Conservation (phyloP, 23 tunicate genomes). For the Halocynthia roretzi region DNA sequence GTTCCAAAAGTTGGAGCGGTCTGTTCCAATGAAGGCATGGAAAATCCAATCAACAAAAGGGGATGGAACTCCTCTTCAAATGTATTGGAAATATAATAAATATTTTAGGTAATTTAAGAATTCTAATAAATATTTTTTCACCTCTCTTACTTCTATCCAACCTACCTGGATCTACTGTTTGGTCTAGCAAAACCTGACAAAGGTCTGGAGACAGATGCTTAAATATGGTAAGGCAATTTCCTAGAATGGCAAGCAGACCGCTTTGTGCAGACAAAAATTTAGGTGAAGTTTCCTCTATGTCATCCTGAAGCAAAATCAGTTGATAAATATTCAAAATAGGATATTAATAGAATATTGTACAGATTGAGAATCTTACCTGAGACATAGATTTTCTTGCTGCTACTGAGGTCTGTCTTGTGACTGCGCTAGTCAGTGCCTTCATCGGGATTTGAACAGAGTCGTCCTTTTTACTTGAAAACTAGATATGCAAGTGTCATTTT, state of each 20-base stretch:
- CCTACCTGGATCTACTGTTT: slow-evolving; percentile 50
- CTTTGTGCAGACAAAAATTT: slow-evolving; percentile 31
- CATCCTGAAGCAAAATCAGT: slow-evolving; percentile 29
- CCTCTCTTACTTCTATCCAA: not conserved
- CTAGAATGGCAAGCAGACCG: slow-evolving; percentile 51
- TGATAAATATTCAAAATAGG: not conserved
- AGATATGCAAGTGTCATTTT: not conserved
- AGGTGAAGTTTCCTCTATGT: slow-evolving; percentile 30
- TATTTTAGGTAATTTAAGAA: not conserved
- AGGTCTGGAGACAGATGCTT: slow-evolving; percentile 63
- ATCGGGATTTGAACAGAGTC: slow-evolving; percentile 1
- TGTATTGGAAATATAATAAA: not conserved
- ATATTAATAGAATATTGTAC: slow-evolving; percentile 1
- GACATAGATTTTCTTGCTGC: slow-evolving; percentile 8
- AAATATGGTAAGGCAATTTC: slow-evolving; percentile 53
- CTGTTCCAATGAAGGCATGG: slow-evolving; percentile 60
- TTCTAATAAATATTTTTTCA: not conserved
- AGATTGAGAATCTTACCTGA: slow-evolving; percentile 1
- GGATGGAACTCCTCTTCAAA: slow-evolving; percentile 60
- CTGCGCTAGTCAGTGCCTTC: not conserved
- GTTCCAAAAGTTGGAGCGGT: slow-evolving; percentile 74
- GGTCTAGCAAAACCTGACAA: slow-evolving; percentile 60
- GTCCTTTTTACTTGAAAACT: not conserved
- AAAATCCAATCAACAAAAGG: slow-evolving; percentile 52
- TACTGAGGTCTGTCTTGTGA: slow-evolving; percentile 2